Conservation (phyloP, 2,888 invertebrate genomes). For the Eulithis testata region DNA sequence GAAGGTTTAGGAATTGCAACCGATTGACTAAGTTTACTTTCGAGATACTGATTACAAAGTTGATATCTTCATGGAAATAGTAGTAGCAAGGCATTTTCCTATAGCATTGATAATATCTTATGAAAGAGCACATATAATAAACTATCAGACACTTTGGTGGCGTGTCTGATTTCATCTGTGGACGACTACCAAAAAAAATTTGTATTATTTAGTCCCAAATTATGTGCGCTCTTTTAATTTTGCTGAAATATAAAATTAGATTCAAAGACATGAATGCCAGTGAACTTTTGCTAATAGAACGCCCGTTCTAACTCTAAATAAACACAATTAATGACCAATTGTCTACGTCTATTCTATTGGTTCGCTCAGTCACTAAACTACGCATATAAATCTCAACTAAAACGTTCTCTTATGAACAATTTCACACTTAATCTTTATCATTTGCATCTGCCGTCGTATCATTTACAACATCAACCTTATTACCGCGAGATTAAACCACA, state of each 20-base stretch:
- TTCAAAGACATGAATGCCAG: slow-evolving; percentile 39
- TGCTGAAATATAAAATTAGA: too few species aligned
- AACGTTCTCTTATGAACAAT: slow-evolving; percentile 63
- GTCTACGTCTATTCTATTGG: slow-evolving; percentile 58
- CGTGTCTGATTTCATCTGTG: too few species aligned
- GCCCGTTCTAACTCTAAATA: slow-evolving; percentile 66
- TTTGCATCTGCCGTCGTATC: slow-evolving; percentile 49
- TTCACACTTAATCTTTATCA: slow-evolving; percentile 69
- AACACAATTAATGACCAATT: slow-evolving; percentile 75
- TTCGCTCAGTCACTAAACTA: slow-evolving; percentile 56
- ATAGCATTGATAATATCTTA: too few species aligned
- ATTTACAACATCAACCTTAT: slow-evolving; percentile 54
- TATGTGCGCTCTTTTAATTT: too few species aligned
- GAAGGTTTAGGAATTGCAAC: slow-evolving; percentile 12
- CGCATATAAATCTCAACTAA: slow-evolving; percentile 79
- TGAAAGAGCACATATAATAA: too few species aligned
- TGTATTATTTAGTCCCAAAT: too few species aligned
- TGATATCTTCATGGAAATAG: not conserved
- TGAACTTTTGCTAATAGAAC: slow-evolving; percentile 60
- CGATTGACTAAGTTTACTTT: not conserved
- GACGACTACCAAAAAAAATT: too few species aligned
- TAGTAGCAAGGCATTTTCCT: not conserved
- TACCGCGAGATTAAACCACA: slow-evolving; percentile 46
- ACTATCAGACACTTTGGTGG: too few species aligned
- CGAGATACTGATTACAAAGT: not conserved